These are phyloP conservation scores for Phrixothrix hirtus DNA, from an alignment of 2,888 invertebrate species.

Conservation along the genomic window DNA sequence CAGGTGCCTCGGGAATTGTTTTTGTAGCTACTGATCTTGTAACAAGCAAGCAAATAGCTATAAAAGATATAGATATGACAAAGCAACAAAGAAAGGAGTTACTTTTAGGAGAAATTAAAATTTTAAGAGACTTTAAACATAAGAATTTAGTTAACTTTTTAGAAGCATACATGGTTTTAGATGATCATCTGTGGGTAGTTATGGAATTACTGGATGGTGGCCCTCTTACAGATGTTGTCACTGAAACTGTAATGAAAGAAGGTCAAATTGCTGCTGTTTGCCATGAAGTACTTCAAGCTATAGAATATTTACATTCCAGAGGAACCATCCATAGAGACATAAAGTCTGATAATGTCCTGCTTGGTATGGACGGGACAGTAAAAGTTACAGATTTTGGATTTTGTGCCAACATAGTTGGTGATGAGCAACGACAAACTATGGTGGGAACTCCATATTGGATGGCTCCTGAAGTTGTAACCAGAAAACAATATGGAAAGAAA, in stretches of 20 bases:
- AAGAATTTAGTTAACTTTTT: slow-evolving; percentile 95
- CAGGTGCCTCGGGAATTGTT: slow-evolving; percentile 91
- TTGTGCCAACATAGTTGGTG: slow-evolving; percentile 94
- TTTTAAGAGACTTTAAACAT: slow-evolving; percentile 89
- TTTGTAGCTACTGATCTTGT: slow-evolving; percentile 83
- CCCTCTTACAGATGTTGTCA: slow-evolving; percentile 94
- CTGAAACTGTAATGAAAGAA: slow-evolving; percentile 96
- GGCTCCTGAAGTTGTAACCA: slow-evolving; percentile 93
- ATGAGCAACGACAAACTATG: slow-evolving; percentile 95
- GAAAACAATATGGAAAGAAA: slow-evolving; percentile 87
- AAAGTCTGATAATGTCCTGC: slow-evolving; percentile 94
- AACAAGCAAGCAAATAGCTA: slow-evolving; percentile 79
- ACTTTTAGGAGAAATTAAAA: slow-evolving; percentile 92
- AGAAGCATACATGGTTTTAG: slow-evolving; percentile 83
- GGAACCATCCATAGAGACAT: slow-evolving; percentile 95
- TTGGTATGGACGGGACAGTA: slow-evolving; percentile 90
- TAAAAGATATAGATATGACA: slow-evolving; percentile 93
- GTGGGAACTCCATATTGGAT: slow-evolving; percentile 99
- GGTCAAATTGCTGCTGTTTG: slow-evolving; percentile 95
- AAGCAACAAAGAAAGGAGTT: slow-evolving; percentile 96
- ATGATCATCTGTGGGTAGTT: slow-evolving; percentile 93
- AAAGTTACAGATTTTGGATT: slow-evolving; percentile 98
- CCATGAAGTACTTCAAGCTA: slow-evolving; percentile 83
- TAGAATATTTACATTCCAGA: slow-evolving; percentile 85
- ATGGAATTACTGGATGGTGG: slow-evolving; percentile 97